phyloP scores from a whole-genome alignment of 2,888 invertebrate species.

The Trachelus troglodyta region DNA sequence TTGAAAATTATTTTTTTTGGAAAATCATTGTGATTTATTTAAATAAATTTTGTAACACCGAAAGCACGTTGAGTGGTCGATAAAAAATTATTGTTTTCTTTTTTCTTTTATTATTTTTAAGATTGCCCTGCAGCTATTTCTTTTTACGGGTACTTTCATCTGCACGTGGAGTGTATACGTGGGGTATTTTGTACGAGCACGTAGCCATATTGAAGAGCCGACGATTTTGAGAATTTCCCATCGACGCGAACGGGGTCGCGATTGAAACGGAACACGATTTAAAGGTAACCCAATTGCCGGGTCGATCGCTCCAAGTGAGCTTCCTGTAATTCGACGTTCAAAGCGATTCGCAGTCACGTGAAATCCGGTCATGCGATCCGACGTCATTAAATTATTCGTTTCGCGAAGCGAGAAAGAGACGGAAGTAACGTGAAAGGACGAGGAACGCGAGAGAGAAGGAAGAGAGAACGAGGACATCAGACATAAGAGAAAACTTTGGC shows the following conservation, averaged over 20 bases:
- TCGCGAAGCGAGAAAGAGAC: slow-evolving; percentile 9
- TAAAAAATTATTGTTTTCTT: too few relatives aligned
- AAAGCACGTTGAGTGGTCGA: too few relatives aligned
- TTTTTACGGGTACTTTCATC: background rate
- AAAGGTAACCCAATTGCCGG: slow-evolving; percentile 1
- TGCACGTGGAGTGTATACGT: too few relatives aligned
- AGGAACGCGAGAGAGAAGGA: background rate
- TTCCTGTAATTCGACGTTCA: slow-evolving; percentile 45
- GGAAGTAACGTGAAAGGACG: background rate
- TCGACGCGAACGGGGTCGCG: background rate
- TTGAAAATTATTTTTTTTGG: too few relatives aligned
- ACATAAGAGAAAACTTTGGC: slow-evolving; percentile 6
- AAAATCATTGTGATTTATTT: too few relatives aligned
- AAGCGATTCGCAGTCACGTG: slow-evolving; percentile 44
- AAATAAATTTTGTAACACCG: too few relatives aligned
- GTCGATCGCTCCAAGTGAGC: slow-evolving; percentile 2
- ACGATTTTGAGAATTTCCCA: background rate
- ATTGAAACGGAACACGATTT: background rate
- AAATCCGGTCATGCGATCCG: slow-evolving; percentile 41
- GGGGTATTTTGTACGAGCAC: background rate
- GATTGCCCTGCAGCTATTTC: background rate
- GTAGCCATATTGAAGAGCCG: background rate
- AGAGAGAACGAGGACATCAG: slow-evolving; percentile 33
- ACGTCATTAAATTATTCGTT: slow-evolving; percentile 44
- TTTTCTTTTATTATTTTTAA: background rate